Evolutionary conservation across 2,888 invertebrate genomes (phyloP).

Genomic region (Rotaria sp.): DNA sequence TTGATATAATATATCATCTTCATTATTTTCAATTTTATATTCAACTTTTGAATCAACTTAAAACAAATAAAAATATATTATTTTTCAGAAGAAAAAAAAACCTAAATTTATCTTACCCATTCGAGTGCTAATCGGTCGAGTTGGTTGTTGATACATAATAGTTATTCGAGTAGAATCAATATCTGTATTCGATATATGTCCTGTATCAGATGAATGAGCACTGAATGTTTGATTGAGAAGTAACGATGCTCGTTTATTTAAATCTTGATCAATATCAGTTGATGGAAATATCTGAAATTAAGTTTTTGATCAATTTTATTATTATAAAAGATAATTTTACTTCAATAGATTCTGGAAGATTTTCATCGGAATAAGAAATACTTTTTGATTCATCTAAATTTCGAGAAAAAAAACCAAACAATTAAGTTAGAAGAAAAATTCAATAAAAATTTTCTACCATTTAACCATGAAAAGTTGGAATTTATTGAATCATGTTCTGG

Average conservation of each 20-base stretch:
- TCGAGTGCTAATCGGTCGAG: not conserved
- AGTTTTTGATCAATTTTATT: too few species aligned
- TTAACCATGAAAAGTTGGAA: not conserved
- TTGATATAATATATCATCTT: conserved; percentile 49
- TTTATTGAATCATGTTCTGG: not conserved
- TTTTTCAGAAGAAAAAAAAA: too few species aligned
- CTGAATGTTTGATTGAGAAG: not conserved
- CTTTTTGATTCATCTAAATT: not conserved
- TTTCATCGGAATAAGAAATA: not conserved
- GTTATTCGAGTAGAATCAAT: not conserved
- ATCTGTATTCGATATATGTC: not conserved
- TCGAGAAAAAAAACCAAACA: not conserved
- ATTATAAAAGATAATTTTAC: not conserved
- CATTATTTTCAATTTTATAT: conserved; percentile 26
- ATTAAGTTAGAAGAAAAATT: not conserved
- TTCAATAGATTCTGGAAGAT: not conserved
- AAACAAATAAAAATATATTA: too few species aligned
- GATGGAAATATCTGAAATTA: not conserved
- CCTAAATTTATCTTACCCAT: not conserved
- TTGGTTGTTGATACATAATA: not conserved
- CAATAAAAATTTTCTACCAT: not conserved
- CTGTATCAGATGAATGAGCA: not conserved
- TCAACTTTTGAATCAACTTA: not conserved
- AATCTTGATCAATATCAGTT: conserved; percentile 5
- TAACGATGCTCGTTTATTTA: not conserved